These are phyloP conservation scores for Druon quercuslanigerum DNA, from an alignment of 1,140 invertebrate species.

Conservation along the genomic window DNA sequence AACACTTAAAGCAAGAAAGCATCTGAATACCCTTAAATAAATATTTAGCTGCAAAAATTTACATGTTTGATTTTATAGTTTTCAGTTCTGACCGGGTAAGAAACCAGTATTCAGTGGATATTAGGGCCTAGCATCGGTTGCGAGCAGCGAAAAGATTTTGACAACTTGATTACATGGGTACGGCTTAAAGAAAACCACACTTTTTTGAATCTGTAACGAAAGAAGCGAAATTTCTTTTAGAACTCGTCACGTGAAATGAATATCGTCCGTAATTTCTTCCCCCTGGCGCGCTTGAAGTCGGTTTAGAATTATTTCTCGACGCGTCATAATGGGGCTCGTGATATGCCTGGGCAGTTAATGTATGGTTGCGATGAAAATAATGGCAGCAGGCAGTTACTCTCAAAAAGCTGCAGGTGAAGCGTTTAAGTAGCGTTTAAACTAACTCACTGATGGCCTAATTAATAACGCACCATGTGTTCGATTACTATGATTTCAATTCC, in stretches of 20 bases:
- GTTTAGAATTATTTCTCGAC: constrained; percentile 40
- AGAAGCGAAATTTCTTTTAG: constrained; percentile 46
- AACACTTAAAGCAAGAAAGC: no score
- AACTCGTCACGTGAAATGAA: background rate
- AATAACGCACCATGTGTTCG: background rate
- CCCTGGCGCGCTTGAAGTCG: background rate
- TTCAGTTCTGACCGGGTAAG: background rate
- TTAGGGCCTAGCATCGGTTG: constrained; percentile 37
- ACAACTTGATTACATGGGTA: constrained; percentile 54
- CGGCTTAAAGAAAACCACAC: constrained; percentile 13
- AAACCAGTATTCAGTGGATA: constrained; percentile 29
- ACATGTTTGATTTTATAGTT: background rate
- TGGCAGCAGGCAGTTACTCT: constrained; percentile 40
- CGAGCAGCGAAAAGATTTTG: constrained; percentile 49
- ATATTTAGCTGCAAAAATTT: background rate
- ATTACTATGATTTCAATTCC: constrained; percentile 22
- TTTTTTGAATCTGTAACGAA: constrained; percentile 44
- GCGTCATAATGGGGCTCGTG: constrained; percentile 46
- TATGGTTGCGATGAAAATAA: constrained; percentile 37
- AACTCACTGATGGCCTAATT: constrained; percentile 6
- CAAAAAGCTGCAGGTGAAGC: constrained; percentile 8
- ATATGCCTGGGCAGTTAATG: constrained; percentile 40
- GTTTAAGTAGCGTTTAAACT: constrained; percentile 26
- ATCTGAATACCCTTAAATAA: background rate
- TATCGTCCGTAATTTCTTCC: background rate